These are phyloP conservation scores for Phorcus lineatus DNA, from an alignment of 2,888 invertebrate species.

Conservation along the genomic window DNA sequence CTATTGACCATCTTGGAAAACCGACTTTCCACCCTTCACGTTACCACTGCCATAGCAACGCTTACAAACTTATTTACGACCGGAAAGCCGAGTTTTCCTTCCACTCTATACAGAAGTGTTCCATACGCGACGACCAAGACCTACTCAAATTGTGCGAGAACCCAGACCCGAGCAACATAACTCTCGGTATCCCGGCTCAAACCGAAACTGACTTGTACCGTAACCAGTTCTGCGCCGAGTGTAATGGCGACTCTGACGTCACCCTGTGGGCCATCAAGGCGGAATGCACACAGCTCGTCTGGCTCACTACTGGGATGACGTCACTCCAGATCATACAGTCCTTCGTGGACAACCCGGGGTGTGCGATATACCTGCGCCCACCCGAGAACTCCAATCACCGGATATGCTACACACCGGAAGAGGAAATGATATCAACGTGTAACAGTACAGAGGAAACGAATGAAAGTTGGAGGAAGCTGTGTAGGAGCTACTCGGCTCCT, in stretches of 20 bases:
- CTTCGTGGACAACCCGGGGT: background rate
- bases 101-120: background rate
- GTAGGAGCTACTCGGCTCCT: background rate
- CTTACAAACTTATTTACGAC: background rate
- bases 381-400: background rate
- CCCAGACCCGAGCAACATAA: background rate
- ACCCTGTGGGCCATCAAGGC: background rate
- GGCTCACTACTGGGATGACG: background rate
- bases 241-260: background rate
- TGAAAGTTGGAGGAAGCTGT: background rate
- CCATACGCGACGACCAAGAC: background rate
- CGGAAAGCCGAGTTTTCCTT: background rate
- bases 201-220: constrained; percentile 1
- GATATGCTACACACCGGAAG: background rate
- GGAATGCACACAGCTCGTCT: background rate
- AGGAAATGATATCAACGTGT: constrained; percentile 30
- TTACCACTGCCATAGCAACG: constrained; percentile 4
- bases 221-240: constrained; percentile 16
- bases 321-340: background rate
- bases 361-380: background rate
- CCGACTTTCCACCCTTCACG: background rate
- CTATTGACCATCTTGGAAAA: constrained; percentile 14
- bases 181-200: background rate
- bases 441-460: constrained; percentile 32
- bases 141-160: background rate